These are phyloP conservation scores for Bradynema listronoti DNA, from an alignment of 1,140 invertebrate genomes.

Conservation along the genomic window DNA sequence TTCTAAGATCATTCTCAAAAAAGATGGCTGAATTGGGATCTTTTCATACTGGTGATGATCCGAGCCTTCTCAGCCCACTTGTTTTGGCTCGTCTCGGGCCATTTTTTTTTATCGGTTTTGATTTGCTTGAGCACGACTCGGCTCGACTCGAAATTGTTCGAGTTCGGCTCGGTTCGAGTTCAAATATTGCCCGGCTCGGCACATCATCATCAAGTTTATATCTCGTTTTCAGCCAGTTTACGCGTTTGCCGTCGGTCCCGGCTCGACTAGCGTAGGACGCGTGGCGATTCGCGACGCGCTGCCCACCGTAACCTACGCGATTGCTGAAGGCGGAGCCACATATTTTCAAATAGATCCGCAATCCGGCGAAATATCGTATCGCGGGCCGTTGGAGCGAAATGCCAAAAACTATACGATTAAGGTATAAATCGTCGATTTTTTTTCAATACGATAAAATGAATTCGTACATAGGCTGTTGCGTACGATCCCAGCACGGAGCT, in stretches of 20 bases:
- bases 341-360: constrained; percentile 8
- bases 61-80: no score
- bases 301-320: not conserved
- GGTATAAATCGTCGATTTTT: not conserved
- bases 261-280: not conserved
- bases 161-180: no score
- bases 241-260: constrained; percentile 7
- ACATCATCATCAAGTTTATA: no score
- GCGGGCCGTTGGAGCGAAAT: constrained; percentile 4
- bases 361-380: constrained; percentile 1
- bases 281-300: not conserved
- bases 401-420: constrained; percentile 10
- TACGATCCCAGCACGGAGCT: not conserved
- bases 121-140: no score
- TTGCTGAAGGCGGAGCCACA: constrained; percentile 4
- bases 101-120: no score
- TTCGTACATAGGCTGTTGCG: constrained; percentile 4
- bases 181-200: no score
- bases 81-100: no score
- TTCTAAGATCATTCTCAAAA: no score
- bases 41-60: no score
- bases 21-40: no score
- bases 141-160: no score
- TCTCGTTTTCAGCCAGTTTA: constrained; percentile 7
- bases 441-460: not conserved